phyloP scores from a whole-genome alignment of 2,888 invertebrate genomes.

The Limulus polyphemus region DNA sequence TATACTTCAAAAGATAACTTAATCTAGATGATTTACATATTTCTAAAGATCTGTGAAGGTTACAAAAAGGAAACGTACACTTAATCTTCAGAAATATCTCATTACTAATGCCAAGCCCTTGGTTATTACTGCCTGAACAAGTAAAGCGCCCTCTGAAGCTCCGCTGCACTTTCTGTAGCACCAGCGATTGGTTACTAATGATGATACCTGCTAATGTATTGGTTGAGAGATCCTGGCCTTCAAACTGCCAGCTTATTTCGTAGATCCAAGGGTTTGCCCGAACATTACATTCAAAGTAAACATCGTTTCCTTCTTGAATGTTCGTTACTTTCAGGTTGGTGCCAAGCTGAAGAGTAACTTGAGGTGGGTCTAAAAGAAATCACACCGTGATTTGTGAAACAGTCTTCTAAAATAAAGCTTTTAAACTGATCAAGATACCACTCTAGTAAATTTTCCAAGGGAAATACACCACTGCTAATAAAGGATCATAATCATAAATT shows the following conservation, averaged over 20 bases:
- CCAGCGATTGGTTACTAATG: constrained; percentile 18
- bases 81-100: constrained; percentile 26
- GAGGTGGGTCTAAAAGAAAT: constrained; percentile 17
- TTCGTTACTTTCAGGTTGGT: constrained; percentile 18
- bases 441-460: too few species aligned
- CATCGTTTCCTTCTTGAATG: constrained; percentile 22
- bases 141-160: constrained; percentile 15
- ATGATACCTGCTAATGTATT: constrained; percentile 19
- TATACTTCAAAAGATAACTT: too few species aligned
- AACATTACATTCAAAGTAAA: constrained; percentile 22
- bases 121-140: constrained; percentile 20
- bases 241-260: constrained; percentile 21
- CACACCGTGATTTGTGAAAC: too few species aligned
- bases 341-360: constrained; percentile 19
- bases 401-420: too few species aligned
- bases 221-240: constrained; percentile 15
- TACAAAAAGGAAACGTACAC: constrained; percentile 20
- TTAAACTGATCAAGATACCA: too few species aligned
- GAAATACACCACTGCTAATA: too few species aligned
- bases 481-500: too few species aligned
- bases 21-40: too few species aligned
- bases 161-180: constrained; percentile 16
- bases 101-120: constrained; percentile 26
- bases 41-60: too few species aligned
- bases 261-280: constrained; percentile 20